phyloP scores from a whole-genome alignment of 1,140 invertebrate species.

The Heliothis subflexa region DNA sequence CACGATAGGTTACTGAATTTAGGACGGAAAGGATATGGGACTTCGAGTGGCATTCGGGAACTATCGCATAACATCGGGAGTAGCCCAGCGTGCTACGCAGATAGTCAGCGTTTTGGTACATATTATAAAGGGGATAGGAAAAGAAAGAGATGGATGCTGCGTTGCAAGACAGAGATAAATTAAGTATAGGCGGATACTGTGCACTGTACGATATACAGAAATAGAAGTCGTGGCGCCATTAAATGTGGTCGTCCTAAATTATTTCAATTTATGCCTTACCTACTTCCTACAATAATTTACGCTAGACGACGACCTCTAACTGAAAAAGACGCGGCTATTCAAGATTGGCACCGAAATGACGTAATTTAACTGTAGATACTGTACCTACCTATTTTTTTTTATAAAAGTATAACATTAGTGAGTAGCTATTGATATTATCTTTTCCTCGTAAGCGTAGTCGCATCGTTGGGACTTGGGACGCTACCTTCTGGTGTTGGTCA shows the following conservation, averaged over 20 bases:
- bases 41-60: conserved; percentile 65
- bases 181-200: conserved; percentile 72
- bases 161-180: conserved; percentile 53
- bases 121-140: conserved; percentile 50
- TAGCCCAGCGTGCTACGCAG: conserved; percentile 5
- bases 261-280: conserved; percentile 66
- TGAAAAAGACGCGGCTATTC: too few species aligned
- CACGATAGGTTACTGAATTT: conserved; percentile 61
- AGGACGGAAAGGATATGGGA: conserved; percentile 63
- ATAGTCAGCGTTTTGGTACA: conserved; percentile 32
- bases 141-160: conserved; percentile 49
- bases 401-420: too few species aligned
- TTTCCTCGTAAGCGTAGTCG: too few species aligned
- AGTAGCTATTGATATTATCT: too few species aligned
- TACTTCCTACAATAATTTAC: conserved; percentile 62
- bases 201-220: conserved; percentile 67
- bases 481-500: too few species aligned
- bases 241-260: conserved; percentile 64
- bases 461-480: too few species aligned
- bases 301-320: background rate
- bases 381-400: background rate
- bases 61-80: conserved; percentile 54
- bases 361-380: too few species aligned
- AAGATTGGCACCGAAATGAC: too few species aligned
- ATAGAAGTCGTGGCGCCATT: conserved; percentile 69